These are phyloP conservation scores for Pilophorus perplexus DNA, from an alignment of 2,888 invertebrate species.

Conservation along the genomic window DNA sequence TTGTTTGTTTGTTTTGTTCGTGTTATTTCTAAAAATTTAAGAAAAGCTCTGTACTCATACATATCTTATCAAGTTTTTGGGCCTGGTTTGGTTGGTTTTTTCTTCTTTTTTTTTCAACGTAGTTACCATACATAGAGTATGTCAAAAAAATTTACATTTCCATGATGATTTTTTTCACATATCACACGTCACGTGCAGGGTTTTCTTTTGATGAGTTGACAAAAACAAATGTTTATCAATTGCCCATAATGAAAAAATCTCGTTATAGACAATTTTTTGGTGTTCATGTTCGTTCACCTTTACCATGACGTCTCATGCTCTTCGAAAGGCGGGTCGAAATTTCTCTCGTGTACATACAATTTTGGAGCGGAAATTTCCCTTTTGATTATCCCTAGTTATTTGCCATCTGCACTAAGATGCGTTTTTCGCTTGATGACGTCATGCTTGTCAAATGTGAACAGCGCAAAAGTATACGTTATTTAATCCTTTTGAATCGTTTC, in stretches of 20 bases:
- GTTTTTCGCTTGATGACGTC: not conserved
- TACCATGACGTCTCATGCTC: not conserved
- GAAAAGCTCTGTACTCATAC: too few relatives aligned
- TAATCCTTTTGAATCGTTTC: too few relatives aligned
- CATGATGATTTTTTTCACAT: constrained; percentile 25
- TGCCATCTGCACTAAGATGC: not conserved
- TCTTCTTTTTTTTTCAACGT: not conserved
- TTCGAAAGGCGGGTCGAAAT: too few relatives aligned
- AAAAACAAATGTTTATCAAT: too few relatives aligned
- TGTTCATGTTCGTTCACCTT: not conserved
- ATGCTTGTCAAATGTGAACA: not conserved
- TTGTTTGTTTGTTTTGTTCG: constrained; percentile 4
- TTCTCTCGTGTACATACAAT: too few relatives aligned
- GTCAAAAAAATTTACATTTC: constrained; percentile 5
- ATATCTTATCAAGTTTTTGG: constrained; percentile 30
- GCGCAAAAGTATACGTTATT: too few relatives aligned
- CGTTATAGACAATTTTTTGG: too few relatives aligned
- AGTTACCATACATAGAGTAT: constrained; percentile 30
- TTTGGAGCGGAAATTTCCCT: too few relatives aligned
- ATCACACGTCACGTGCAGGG: constrained; percentile 29
- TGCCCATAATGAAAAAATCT: too few relatives aligned
- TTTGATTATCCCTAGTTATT: too few relatives aligned
- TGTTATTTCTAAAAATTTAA: too few relatives aligned
- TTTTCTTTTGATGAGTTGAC: constrained; percentile 8
- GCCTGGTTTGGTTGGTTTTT: constrained; percentile 17